These are phyloP conservation scores for Zoanthus solanderi DNA, from an alignment of 92 coral and sea anemone genomes.

Conservation along the genomic window DNA sequence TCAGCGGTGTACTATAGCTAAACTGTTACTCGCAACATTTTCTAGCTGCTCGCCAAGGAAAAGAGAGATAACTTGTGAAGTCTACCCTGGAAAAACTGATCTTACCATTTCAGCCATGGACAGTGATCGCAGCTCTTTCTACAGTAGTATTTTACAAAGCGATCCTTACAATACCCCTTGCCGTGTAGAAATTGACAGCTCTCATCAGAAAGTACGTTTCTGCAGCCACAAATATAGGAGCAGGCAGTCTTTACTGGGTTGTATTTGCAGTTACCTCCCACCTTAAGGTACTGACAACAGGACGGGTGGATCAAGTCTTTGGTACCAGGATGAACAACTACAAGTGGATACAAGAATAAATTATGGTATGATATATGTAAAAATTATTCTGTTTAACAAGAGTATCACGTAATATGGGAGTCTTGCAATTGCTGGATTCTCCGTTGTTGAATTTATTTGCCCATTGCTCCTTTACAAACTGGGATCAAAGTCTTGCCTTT, in stretches of 20 bases:
- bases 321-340: conserved; percentile 6
- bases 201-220: background rate
- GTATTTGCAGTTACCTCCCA: conserved; percentile 39
- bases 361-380: background rate
- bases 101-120: conserved; percentile 42
- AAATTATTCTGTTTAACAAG: background rate
- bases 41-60: too few relatives aligned
- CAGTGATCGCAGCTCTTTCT: conserved; percentile 30
- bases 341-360: background rate
- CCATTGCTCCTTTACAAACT: too few relatives aligned
- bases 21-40: too few relatives aligned
- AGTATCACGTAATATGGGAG: background rate
- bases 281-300: conserved; percentile 31
- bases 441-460: too few relatives aligned
- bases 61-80: too few relatives aligned
- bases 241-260: conserved; percentile 33
- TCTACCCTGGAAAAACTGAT: background rate
- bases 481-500: too few relatives aligned
- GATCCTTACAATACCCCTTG: conserved; percentile 2
- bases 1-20: too few relatives aligned
- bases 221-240: conserved; percentile 40
- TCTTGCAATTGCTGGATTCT: background rate
- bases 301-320: conserved; percentile 36
- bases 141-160: conserved; percentile 34
- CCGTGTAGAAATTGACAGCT: conserved; percentile 2